Evolutionary conservation across 2,888 invertebrate genomes (phyloP).

Genomic region (Drosophila fungiperda): DNA sequence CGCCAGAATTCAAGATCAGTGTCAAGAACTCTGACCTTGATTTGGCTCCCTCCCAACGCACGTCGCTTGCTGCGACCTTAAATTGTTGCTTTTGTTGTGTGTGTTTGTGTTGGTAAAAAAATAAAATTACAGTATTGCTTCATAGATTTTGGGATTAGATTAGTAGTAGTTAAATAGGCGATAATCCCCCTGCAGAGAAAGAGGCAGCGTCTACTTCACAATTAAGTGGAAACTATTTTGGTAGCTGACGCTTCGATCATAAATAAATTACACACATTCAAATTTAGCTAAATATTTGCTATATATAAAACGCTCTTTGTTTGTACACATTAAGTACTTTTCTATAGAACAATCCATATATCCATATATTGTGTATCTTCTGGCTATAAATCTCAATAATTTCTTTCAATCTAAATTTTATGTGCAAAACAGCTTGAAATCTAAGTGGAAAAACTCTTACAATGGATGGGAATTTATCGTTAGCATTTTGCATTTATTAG

Average conservation of each 20-base stretch:
- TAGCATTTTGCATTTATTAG: neutral
- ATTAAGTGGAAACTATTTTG: conserved; percentile 59
- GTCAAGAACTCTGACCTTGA: conserved; percentile 40
- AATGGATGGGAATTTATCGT: neutral
- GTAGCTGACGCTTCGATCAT: conserved; percentile 63
- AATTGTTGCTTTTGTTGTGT: conserved; percentile 29
- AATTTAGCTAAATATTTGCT: conserved; percentile 40
- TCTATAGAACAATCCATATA: conserved; percentile 5
- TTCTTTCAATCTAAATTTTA: conserved; percentile 5
- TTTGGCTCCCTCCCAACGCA: neutral
- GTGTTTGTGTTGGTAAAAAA: conserved; percentile 45
- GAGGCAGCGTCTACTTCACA: neutral
- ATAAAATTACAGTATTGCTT: conserved; percentile 71
- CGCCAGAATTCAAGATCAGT: conserved; percentile 37
- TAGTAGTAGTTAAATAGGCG: neutral
- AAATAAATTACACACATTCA: conserved; percentile 36
- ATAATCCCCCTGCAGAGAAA: neutral
- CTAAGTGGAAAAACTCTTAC: neutral
- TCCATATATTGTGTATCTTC: neutral
- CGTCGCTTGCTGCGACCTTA: conserved; percentile 24
- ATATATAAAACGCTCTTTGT: conserved; percentile 14
- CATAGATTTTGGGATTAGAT: conserved; percentile 32
- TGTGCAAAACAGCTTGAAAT: neutral
- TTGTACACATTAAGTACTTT: conserved; percentile 36
- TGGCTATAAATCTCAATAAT: conserved; percentile 1